These are phyloP conservation scores for Onychomys arenicola DNA, from an alignment of 2,797 vertebrate genomes.

Conservation along the genomic window DNA sequence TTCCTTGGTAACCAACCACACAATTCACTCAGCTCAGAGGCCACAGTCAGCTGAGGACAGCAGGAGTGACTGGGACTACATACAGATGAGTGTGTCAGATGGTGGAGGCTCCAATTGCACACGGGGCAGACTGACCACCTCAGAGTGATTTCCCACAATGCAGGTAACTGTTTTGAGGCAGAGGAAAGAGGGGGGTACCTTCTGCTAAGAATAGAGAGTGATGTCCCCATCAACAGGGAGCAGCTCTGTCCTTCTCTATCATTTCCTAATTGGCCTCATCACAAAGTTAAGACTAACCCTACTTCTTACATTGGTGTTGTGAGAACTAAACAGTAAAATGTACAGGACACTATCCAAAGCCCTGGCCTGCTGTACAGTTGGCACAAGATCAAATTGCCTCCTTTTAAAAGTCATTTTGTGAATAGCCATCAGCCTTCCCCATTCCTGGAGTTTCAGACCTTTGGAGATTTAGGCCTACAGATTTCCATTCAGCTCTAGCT, in stretches of 20 bases:
- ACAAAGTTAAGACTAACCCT: neutral
- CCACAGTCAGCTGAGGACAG: neutral
- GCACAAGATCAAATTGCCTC: neutral
- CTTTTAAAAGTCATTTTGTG: neutral
- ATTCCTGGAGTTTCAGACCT: neutral
- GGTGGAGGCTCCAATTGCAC: rapidly evolving
- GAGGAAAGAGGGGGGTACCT: neutral
- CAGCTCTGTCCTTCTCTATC: neutral
- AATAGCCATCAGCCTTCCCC: neutral
- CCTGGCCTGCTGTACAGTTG: rapidly evolving
- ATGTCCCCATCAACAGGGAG: neutral
- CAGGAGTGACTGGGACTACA: neutral
- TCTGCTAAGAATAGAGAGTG: neutral
- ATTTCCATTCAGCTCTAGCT: neutral
- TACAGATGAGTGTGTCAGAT: neutral
- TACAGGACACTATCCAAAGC: rapidly evolving
- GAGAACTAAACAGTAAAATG: neutral
- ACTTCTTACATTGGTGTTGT: neutral
- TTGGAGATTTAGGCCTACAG: neutral
- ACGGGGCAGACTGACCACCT: neutral
- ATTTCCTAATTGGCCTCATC: neutral
- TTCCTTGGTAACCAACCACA: neutral
- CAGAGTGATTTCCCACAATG: neutral
- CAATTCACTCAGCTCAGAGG: neutral
- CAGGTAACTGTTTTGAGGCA: neutral